Evolutionary conservation across 1,140 invertebrate genomes (phyloP).

Genomic region (Drosophila paulistorum): DNA sequence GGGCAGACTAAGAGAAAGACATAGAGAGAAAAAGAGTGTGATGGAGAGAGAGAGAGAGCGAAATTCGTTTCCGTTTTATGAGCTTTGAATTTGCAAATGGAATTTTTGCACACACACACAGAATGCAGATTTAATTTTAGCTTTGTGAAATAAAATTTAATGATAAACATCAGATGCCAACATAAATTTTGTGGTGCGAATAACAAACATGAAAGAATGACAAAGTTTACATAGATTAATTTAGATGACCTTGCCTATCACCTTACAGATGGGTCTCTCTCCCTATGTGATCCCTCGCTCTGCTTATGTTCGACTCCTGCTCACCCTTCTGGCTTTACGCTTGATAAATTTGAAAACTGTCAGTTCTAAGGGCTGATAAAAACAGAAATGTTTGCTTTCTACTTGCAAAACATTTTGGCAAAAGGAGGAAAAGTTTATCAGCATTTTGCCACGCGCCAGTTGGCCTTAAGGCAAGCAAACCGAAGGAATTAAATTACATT

Average conservation of each 20-base stretch:
- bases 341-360: constrained; percentile 79
- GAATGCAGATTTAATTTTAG: constrained; percentile 62
- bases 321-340: constrained; percentile 29
- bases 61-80: constrained; percentile 52
- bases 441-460: constrained; percentile 48
- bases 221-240: constrained; percentile 42
- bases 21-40: background rate
- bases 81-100: constrained; percentile 46
- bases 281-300: background rate
- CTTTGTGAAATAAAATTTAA: constrained; percentile 34
- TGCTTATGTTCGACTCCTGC: background rate
- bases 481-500: constrained; percentile 70
- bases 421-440: constrained; percentile 42
- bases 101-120: constrained; percentile 23
- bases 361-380: constrained; percentile 61
- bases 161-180: constrained; percentile 18
- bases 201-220: constrained; percentile 43
- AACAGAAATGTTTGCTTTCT: constrained; percentile 35
- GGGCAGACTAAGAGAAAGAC: constrained; percentile 14
- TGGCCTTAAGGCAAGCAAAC: constrained; percentile 38
- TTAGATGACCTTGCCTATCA: constrained; percentile 58
- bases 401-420: constrained; percentile 23
- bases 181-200: constrained; percentile 23
- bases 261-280: constrained; percentile 45
- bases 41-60: background rate